Conservation (phyloP, 1,140 invertebrate species). For the Eubasilissa regina region DNA sequence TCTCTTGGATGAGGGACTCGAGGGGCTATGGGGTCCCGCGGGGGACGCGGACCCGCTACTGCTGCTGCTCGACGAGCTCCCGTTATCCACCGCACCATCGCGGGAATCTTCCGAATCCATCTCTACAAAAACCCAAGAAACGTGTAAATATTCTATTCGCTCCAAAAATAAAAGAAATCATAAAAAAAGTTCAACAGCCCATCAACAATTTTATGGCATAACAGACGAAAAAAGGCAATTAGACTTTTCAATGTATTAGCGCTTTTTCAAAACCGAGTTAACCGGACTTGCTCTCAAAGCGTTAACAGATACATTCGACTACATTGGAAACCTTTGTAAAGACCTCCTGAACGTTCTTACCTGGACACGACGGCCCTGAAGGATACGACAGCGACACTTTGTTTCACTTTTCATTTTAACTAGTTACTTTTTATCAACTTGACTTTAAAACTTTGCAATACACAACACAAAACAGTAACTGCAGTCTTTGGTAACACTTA, state of each 20-base stretch:
- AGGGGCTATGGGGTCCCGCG: constrained; percentile 49
- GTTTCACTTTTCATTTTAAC: constrained; percentile 56
- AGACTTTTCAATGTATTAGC: constrained; percentile 19
- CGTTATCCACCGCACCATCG: constrained; percentile 66
- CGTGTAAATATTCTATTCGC: background rate
- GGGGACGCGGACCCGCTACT: constrained; percentile 69
- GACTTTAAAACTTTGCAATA: constrained; percentile 49
- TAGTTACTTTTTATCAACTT: constrained; percentile 45
- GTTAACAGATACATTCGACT: constrained; percentile 56
- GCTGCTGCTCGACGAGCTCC: constrained; percentile 64
- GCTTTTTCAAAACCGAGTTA: constrained; percentile 41
- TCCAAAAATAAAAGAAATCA: background rate
- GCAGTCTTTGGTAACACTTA: constrained; percentile 51
- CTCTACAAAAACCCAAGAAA: constrained; percentile 63
- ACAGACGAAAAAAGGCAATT: constrained; percentile 20
- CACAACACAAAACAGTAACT: constrained; percentile 58
- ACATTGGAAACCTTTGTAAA: constrained; percentile 50
- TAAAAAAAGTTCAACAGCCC: constrained; percentile 26
- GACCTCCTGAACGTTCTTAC: constrained; percentile 56
- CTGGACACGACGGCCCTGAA: constrained; percentile 51
- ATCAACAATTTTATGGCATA: constrained; percentile 9
- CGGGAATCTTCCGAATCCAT: constrained; percentile 73
- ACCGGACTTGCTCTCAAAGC: constrained; percentile 52
- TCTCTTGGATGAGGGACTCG: constrained; percentile 43
- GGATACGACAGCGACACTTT: constrained; percentile 52